A percentile compares a stretch with the other conserved stretches of the same genome.
These are phyloP conservation scores for Drymodes brunneopygia DNA, from an alignment of 2,113 vertebrate genomes.

Conservation along the genomic window DNA sequence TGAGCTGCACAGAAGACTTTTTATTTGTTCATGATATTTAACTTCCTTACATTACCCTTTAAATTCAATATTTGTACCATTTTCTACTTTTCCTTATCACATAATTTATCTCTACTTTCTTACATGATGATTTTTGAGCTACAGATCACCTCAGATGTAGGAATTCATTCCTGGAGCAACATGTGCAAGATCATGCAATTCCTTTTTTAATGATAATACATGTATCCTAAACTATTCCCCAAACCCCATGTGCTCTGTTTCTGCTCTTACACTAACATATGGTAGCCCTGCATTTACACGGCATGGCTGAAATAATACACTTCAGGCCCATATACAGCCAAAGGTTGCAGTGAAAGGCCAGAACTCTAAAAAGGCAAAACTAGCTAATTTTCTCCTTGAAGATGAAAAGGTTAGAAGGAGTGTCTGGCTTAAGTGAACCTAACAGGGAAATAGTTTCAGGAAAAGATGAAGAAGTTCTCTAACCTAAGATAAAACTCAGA, in stretches of 20 bases:
- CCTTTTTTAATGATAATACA: neutral
- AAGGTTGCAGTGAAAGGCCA: neutral
- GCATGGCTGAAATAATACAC: neutral
- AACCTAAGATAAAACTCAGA: neutral
- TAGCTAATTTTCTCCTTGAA: neutral
- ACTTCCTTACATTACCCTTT: neutral
- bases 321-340: neutral
- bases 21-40: neutral
- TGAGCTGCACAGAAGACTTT: neutral
- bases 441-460: neutral
- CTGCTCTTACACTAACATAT: neutral
- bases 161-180: neutral
- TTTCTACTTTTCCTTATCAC: neutral
- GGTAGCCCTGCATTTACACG: neutral
- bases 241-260: neutral
- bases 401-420: neutral
- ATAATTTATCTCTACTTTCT: neutral
- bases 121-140: neutral
- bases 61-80: neutral
- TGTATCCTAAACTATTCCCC: neutral
- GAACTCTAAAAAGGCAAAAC: neutral
- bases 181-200: neutral
- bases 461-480: neutral
- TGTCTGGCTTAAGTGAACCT: neutral
- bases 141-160: neutral